A percentile compares a stretch with the other conserved stretches of the same genome.
These are phyloP conservation scores for Drosophila dunni DNA, from an alignment of 1,140 invertebrate genomes.

Conservation along the genomic window DNA sequence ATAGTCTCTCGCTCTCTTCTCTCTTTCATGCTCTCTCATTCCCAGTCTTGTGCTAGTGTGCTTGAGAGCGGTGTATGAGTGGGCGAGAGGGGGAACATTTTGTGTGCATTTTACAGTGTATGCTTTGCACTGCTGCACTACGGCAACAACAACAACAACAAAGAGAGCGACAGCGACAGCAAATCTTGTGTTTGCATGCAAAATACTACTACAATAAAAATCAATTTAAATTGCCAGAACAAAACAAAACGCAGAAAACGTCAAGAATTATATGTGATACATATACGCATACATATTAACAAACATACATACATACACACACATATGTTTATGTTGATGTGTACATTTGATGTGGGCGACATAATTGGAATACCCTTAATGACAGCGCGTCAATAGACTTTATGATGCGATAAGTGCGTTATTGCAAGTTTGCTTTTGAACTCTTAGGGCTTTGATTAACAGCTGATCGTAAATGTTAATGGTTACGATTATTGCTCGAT, in stretches of 20 bases:
- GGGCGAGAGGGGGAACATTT: constrained; percentile 2
- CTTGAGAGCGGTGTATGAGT: background rate
- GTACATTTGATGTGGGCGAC: constrained; percentile 22
- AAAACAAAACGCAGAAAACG: constrained; percentile 42
- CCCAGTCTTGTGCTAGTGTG: background rate
- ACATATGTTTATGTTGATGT: background rate
- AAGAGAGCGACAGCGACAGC: constrained; percentile 39
- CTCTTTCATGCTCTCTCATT: background rate
- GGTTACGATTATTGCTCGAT: background rate
- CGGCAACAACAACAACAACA: constrained; percentile 25
- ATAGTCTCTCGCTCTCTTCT: background rate
- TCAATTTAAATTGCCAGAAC: constrained; percentile 68
- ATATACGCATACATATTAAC: background rate
- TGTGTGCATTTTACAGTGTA: constrained; percentile 24
- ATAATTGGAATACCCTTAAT: constrained; percentile 29
- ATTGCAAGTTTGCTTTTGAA: background rate
- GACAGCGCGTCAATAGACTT: background rate
- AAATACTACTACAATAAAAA: constrained; percentile 37
- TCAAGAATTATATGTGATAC: constrained; percentile 5
- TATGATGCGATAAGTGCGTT: constrained; percentile 2
- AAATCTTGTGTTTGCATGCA: constrained; percentile 14
- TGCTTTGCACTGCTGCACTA: constrained; percentile 41
- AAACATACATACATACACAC: background rate
- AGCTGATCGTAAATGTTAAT: constrained; percentile 27
- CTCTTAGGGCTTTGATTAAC: constrained; percentile 13